Base-by-base conservation (phyloP, 2,888 invertebrate genomes). In the Neria commutata region DNA sequence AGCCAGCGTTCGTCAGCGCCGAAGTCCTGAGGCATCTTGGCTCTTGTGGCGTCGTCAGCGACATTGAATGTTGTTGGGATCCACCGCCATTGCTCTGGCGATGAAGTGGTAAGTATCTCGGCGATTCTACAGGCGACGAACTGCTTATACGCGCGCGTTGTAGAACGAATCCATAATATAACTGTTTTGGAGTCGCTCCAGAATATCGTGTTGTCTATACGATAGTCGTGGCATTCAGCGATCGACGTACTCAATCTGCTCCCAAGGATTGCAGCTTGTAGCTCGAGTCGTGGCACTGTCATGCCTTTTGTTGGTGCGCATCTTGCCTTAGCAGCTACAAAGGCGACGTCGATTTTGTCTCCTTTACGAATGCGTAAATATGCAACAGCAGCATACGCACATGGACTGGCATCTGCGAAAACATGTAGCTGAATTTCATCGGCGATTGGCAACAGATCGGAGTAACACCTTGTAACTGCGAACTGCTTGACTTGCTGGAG, bases 151-250 rank as follows among this genome's bases (percentile, higher is more conserved):
- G n/a, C n/a, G n/a, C n/a, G 54, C 1, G 60, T 55, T 11, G 64
- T 60, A 11, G 64, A 64, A 40, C 58, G 51, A 34, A 70, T 51
- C 68, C 68, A 70, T 34, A 54, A 52, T 25, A 69, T 33, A 5
- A 52, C 52, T 14, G 52, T 57, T 46, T 57, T 45, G 2, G 52
- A 52, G 23, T 57, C 52, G 17, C 33, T 46, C 51, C 57, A 57
- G 23, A 42, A 56, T 51, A 25, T 40, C 19, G 24, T 24, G 11
- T 8, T 4, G 37, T n/a, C n/a, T 14, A 37, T n/a, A 8, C 11
- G 37, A 37, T 14, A 25, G 11, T 37, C 37, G n/a, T 37, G 37
- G 16, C 8, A 14, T n/a, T n/a, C n/a, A n/a, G n/a, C n/a, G n/a
- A n/a, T n/a, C n/a, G n/a, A n/a, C n/a, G n/a, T 17, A 6, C 1